Evolutionary conservation across 2,113 vertebrate genomes (phyloP).

Genomic region (Eretmochelys imbricata): DNA sequence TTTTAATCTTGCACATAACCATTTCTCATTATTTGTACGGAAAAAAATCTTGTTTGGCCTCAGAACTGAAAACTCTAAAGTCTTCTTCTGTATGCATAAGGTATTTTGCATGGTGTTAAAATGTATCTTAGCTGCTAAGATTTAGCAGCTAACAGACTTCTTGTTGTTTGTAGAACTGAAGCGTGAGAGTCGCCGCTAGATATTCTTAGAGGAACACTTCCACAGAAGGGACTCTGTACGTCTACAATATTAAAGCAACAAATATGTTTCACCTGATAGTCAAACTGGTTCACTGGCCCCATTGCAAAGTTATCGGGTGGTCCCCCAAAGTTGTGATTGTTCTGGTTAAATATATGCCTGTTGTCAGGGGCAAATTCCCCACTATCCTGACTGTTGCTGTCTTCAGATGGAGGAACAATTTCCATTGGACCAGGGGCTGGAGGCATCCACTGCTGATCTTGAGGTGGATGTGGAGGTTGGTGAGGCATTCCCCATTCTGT

Average conservation of each 20-base stretch:
- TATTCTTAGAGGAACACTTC: constrained; percentile 77
- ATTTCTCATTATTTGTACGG: constrained; percentile 27
- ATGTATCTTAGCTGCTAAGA: constrained; percentile 51
- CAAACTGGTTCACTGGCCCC: constrained; percentile 98
- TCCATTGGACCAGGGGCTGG: constrained; percentile 95
- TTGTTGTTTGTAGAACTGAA: constrained; percentile 71
- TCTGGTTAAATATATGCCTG: constrained; percentile 96
- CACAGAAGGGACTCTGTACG: constrained; percentile 76
- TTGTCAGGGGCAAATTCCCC: constrained; percentile 93
- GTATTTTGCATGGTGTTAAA: constrained; percentile 50
- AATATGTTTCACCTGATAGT: constrained; percentile 97
- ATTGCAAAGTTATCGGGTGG: constrained; percentile 97
- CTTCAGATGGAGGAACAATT: constrained; percentile 94
- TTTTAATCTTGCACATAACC: constrained; percentile 58
- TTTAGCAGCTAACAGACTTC: constrained; percentile 59
- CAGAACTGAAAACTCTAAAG: constrained; percentile 60
- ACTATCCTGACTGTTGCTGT: constrained; percentile 99
- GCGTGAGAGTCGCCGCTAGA: constrained; percentile 75
- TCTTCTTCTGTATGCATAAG: constrained; percentile 49
- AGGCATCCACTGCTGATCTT: constrained; percentile 95
- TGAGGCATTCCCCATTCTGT: constrained; percentile 97
- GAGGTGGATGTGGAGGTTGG: constrained; percentile 92
- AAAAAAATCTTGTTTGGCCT: neutral
- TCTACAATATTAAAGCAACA: constrained; percentile 83
- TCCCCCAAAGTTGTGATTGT: constrained; percentile 98